Conservation (phyloP, 2,888 invertebrate species). For the Dusona sp. region DNA sequence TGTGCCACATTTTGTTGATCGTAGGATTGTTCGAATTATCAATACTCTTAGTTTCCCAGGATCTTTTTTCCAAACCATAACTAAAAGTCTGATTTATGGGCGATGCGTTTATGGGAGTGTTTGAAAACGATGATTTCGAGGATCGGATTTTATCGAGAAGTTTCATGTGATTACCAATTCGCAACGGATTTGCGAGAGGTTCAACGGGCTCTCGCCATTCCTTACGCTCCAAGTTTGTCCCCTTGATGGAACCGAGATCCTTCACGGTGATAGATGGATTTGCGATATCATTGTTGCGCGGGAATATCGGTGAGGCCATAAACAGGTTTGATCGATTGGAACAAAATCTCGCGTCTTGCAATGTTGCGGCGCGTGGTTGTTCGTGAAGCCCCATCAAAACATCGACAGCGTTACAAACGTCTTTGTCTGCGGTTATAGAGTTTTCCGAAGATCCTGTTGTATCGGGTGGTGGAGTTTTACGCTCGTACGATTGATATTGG, state of each 20-base stretch:
- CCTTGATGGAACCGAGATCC: constrained; percentile 9
- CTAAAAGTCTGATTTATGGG: constrained; percentile 39
- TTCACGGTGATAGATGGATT: constrained; percentile 31
- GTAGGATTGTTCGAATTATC: neutral
- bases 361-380: constrained; percentile 62
- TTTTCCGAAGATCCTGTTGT: neutral
- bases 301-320: constrained; percentile 19
- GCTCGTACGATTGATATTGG: constrained; percentile 25
- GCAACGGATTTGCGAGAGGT: neutral
- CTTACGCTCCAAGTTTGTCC: neutral
- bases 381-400: constrained; percentile 73
- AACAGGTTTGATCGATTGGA: constrained; percentile 47
- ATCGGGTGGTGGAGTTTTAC: constrained; percentile 12
- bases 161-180: neutral
- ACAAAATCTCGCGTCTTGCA: constrained; percentile 68
- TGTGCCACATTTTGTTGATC: constrained; percentile 51
- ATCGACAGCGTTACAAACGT: constrained; percentile 69
- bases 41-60: constrained; percentile 46
- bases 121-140: neutral
- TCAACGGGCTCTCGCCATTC: constrained; percentile 2
- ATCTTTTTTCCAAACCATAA: constrained; percentile 31
- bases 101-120: constrained; percentile 24
- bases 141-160: neutral
- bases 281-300: constrained; percentile 19
- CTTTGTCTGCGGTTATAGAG: constrained; percentile 62